Evolutionary conservation across 2,888 invertebrate genomes (phyloP).

Genomic region (Cordilura impudica): DNA sequence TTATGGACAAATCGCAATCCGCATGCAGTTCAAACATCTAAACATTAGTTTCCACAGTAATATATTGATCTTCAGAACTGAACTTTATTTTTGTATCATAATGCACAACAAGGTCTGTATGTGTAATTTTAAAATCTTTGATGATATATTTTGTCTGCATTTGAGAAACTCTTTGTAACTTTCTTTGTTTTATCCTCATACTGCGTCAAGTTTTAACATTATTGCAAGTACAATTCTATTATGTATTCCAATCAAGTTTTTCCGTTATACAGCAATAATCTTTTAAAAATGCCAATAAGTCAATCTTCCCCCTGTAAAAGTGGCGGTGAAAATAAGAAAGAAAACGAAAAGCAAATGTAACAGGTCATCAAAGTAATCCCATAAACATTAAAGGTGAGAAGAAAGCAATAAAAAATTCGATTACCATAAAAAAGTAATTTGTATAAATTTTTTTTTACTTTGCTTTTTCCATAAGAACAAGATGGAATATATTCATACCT

Average conservation of each 20-base stretch:
- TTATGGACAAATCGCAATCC: too few species aligned
- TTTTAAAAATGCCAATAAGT: constrained; percentile 28
- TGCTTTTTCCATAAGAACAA: neutral
- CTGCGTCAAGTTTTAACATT: too few species aligned
- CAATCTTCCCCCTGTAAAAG: constrained; percentile 10
- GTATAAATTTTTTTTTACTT: constrained; percentile 62
- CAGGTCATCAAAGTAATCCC: constrained; percentile 62
- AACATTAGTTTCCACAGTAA: too few species aligned
- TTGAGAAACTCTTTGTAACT: too few species aligned
- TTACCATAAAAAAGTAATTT: constrained; percentile 76
- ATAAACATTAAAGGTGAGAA: constrained; percentile 66
- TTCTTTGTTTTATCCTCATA: too few species aligned
- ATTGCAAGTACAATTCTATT: neutral
- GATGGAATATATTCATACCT: too few species aligned
- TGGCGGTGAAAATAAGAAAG: neutral
- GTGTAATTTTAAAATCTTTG: too few species aligned
- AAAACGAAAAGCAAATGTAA: constrained; percentile 40
- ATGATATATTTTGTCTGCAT: too few species aligned
- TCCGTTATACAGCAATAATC: neutral
- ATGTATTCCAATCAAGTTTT: constrained; percentile 8
- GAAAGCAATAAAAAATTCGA: constrained; percentile 70
- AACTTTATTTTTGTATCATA: too few species aligned
- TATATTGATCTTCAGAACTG: too few species aligned
- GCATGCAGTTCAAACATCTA: too few species aligned
- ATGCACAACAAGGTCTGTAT: too few species aligned